Percentiles rank a stretch among this genome's conserved stretches.
Evolutionary conservation across 2,113 vertebrate genomes (phyloP).

Genomic region (Hippolais icterina): DNA sequence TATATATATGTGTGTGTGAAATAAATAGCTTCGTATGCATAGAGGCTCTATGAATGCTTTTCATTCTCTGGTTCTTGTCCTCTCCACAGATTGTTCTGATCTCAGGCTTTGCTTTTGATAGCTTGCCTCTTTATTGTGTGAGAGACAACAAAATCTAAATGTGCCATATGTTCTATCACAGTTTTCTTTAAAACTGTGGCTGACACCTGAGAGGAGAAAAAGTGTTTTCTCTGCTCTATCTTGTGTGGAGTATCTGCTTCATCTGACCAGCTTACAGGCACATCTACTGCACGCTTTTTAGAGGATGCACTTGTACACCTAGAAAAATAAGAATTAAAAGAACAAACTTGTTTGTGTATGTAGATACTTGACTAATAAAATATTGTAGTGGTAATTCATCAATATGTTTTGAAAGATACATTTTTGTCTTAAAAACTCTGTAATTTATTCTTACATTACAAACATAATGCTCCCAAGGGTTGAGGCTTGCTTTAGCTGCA

Average conservation of each 20-base stretch:
- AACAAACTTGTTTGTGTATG: not conserved
- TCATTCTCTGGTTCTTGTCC: not conserved
- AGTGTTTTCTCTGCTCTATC: not conserved
- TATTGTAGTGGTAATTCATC: not conserved
- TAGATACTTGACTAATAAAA: not conserved
- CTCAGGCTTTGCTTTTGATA: not conserved
- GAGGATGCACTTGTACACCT: not conserved
- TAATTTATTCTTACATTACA: not conserved
- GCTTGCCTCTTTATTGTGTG: not conserved
- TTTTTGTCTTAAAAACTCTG: not conserved
- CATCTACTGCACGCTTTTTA: not conserved
- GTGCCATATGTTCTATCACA: not conserved
- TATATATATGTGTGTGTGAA: not conserved
- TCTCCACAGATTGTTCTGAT: not conserved
- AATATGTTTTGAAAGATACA: not conserved
- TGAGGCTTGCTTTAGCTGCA: not conserved
- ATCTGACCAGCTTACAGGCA: fast-evolving
- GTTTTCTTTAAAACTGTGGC: not conserved
- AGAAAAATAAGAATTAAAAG: not conserved
- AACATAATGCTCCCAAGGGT: not conserved
- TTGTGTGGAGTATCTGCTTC: not conserved
- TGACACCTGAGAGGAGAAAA: not conserved
- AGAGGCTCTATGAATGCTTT: not conserved
- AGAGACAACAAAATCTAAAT: not conserved
- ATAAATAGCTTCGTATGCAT: not conserved